Percentiles rank a stretch among this genome's conserved stretches.
phyloP scores from a whole-genome alignment of 2,888 invertebrate species.

The Kuschelorhynchus macadamiae region DNA sequence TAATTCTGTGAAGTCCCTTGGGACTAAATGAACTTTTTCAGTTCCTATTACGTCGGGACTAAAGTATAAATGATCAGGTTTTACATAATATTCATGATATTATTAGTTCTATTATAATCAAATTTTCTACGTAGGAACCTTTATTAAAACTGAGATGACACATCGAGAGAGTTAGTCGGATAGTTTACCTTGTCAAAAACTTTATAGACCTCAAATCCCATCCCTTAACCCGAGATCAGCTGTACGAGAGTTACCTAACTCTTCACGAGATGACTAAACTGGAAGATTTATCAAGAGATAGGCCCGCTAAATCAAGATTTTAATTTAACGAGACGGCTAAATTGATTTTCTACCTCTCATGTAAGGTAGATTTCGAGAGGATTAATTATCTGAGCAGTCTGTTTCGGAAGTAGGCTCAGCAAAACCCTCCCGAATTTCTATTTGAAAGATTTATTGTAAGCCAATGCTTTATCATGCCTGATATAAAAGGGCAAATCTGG shows the following conservation, averaged over 20 bases:
- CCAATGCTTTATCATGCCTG: too few relatives aligned
- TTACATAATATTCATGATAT: too few relatives aligned
- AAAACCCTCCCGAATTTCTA: constrained; percentile 2
- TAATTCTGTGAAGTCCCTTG: too few relatives aligned
- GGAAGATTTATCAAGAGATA: constrained; percentile 20
- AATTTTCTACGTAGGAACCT: too few relatives aligned
- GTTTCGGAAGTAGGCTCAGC: constrained; percentile 14
- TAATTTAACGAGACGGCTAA: constrained; percentile 24
- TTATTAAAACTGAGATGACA: too few relatives aligned
- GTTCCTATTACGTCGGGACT: too few relatives aligned
- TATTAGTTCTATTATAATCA: too few relatives aligned
- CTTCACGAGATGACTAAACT: constrained; percentile 25
- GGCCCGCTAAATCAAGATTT: constrained; percentile 19
- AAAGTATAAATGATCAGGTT: too few relatives aligned
- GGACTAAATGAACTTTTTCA: too few relatives aligned
- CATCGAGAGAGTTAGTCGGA: too few relatives aligned
- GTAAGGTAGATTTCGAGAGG: constrained; percentile 14
- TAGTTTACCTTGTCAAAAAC: too few relatives aligned
- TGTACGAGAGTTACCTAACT: constrained; percentile 14
- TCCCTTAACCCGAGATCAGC: constrained; percentile 3
- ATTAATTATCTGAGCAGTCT: constrained; percentile 20
- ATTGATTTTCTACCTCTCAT: constrained; percentile 28
- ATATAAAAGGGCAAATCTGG: too few relatives aligned
- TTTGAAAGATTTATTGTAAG: constrained; percentile 6
- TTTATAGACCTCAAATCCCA: not conserved